Evolutionary conservation across 2,888 invertebrate genomes (phyloP).

Genomic region (Ommatoiulus sabulosus): DNA sequence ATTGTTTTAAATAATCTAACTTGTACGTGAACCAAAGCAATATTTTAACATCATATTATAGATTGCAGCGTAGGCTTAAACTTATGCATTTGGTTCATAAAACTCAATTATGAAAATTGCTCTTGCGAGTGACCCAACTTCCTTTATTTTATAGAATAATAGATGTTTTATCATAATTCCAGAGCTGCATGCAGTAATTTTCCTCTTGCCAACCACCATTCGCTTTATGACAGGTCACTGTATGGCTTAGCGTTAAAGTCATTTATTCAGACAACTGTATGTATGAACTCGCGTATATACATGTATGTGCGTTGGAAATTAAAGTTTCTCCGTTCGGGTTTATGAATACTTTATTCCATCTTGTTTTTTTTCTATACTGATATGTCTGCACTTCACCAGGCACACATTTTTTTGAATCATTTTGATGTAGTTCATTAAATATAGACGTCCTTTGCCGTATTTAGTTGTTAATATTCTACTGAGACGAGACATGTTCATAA

Average conservation of each 20-base stretch:
- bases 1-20: not conserved
- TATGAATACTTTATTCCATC: not conserved
- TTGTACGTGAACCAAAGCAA: not conserved
- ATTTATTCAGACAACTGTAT: not conserved
- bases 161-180: not conserved
- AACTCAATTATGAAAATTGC: slow-evolving; percentile 17
- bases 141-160: not conserved
- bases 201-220: slow-evolving; percentile 3
- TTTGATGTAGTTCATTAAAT: not conserved
- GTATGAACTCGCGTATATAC: not conserved
- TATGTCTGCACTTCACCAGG: not conserved
- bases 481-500: no score
- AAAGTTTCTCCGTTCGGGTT: not conserved
- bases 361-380: not conserved
- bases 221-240: slow-evolving; percentile 18
- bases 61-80: not conserved
- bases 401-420: not conserved
- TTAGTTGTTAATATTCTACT: not conserved
- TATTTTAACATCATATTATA: slow-evolving; percentile 21
- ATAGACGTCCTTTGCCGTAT: not conserved
- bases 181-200: slow-evolving; percentile 34
- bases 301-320: not conserved
- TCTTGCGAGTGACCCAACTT: not conserved
- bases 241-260: not conserved
- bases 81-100: not conserved